Evolutionary conservation across 2,113 vertebrate genomes (phyloP), one percentile per base, ranked within the genome.

Genomic region (Setophaga petechia): DNA sequence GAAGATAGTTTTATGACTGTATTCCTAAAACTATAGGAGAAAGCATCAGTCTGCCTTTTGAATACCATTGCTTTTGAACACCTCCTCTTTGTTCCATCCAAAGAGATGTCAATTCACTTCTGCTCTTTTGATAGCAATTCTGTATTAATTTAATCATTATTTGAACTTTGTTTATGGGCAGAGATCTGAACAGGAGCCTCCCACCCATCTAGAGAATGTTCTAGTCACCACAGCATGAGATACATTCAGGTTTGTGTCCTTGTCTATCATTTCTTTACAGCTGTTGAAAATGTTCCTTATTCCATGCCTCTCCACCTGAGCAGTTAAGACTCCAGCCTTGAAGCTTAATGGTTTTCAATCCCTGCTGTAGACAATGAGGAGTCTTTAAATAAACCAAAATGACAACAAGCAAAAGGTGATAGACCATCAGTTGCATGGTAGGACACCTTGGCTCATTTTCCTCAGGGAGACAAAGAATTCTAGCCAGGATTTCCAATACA

Each of bases 351-450:
- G 37, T 11, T 67, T 94, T 79, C 18, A 75, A 4, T 44, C 22
- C 10, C 51, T 62, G 18, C 3, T 75, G 24, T 20, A 57, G 20
- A 43, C 7, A 79, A 71, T 21, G 15, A 58, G 9, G 3, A 7
- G 14, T 47, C 62, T 71, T 79, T 44, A 62, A 14, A 41, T 39
- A 71, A 86, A 75, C 8, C 24, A 83, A 47, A 88, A 65, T 24
- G 31, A 52, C 65, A 68, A 21, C 15, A 55, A 55, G 6, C 23
- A 77, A 63, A 59, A 77, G 1, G 6, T 67, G 9, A 3, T 62
- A 51, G 35, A n/a, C 19, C 13, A 16, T 25, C 28, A 44, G 4
- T 11, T 55, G 10, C 0, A 0, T 1, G 0, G 27, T 59, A 35
- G 13, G 15, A 65, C 4, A 52, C 15, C 27, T 46, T 44, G 15